Percentiles rank a stretch among this genome's conserved stretches.
Evolutionary conservation across 2,113 vertebrate genomes (phyloP).

Genomic region (Prunella fulvescens): DNA sequence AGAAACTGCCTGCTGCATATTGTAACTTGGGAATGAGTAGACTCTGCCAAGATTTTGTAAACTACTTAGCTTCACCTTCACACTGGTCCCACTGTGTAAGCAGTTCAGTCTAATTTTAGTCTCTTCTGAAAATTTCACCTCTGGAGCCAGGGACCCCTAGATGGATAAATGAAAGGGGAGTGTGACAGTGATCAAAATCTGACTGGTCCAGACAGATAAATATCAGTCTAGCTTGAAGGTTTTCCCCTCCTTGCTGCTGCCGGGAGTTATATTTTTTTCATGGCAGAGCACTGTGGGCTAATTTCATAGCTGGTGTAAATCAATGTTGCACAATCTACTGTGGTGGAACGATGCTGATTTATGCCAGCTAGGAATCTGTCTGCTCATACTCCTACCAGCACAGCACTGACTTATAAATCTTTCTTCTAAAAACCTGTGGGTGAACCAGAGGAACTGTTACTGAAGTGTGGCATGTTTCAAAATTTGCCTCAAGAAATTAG

Average conservation of each 20-base stretch:
- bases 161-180: background rate
- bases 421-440: background rate
- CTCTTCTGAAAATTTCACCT: background rate
- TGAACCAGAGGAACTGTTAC: background rate
- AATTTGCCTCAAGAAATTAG: background rate
- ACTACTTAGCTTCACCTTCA: background rate
- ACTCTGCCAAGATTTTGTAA: background rate
- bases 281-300: slow-evolving; percentile 30
- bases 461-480: background rate
- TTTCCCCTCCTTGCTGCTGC: slow-evolving; percentile 33
- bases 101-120: background rate
- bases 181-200: slow-evolving; percentile 24
- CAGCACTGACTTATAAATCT: background rate
- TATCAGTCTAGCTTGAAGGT: slow-evolving; percentile 36
- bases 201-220: slow-evolving; percentile 37
- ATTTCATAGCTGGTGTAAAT: slow-evolving; percentile 57
- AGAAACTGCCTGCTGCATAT: background rate
- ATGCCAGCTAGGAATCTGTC: slow-evolving; percentile 44
- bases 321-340: background rate
- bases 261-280: slow-evolving; percentile 48
- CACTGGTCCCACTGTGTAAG: background rate
- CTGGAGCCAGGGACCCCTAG: background rate
- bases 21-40: background rate
- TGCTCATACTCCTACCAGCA: background rate
- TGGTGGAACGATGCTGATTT: slow-evolving; percentile 20